Percentiles rank a stretch among this genome's conserved stretches.
Evolutionary conservation across 2,113 vertebrate genomes (phyloP).

Genomic region (Coryphaenoides rupestris): DNA sequence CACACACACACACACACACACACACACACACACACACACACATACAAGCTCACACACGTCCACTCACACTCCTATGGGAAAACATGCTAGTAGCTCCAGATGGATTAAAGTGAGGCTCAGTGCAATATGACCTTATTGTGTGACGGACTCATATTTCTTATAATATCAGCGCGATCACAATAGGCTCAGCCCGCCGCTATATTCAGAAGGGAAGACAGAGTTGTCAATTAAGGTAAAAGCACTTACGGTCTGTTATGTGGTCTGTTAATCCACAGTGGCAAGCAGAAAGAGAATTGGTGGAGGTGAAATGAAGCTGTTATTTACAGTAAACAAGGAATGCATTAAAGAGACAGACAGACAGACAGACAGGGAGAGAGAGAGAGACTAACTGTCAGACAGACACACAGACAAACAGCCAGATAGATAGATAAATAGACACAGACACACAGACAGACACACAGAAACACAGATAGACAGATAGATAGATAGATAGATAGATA

Average conservation of each 20-base stretch:
- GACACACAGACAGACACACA: constrained; percentile 31
- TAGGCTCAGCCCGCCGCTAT: constrained; percentile 28
- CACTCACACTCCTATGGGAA: not conserved
- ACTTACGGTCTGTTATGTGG: constrained; percentile 67
- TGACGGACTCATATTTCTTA: constrained; percentile 28
- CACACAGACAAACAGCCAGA: constrained; percentile 27
- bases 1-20: not conserved
- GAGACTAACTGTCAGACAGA: constrained; percentile 1
- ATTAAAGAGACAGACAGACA: constrained; percentile 7
- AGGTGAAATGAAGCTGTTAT: constrained; percentile 35
- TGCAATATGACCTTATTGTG: constrained; percentile 12
- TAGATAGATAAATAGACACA: constrained; percentile 27
- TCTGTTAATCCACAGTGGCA: constrained; percentile 52
- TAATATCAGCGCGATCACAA: constrained; percentile 47
- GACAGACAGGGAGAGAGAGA: constrained; percentile 1
- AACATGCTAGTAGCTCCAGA: constrained; percentile 2
- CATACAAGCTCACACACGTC: not conserved
- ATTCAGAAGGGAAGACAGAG: constrained; percentile 35
- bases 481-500: constrained; percentile 18
- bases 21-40: constrained; percentile 1
- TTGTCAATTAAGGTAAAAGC: constrained; percentile 50
- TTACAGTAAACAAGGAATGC: constrained; percentile 24
- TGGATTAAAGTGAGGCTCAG: constrained; percentile 23
- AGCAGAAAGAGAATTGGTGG: constrained; percentile 22
- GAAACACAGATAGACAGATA: constrained; percentile 30